Conservation (phyloP, 1,140 invertebrate species). For the Wiebesia pumilae region DNA sequence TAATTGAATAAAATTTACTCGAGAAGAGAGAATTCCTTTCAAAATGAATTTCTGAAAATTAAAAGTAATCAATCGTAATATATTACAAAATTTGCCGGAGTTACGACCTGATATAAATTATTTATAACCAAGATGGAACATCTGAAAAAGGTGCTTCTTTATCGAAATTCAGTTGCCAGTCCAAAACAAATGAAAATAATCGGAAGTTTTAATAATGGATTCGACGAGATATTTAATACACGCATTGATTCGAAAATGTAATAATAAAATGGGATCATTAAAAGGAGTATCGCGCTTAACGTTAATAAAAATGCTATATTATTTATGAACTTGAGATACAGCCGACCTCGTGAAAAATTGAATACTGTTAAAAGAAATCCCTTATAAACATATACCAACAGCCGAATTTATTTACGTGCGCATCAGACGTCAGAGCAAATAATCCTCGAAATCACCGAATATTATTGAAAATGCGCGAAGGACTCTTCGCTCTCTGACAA, state of each 20-base stretch:
- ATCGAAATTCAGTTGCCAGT: too few species aligned
- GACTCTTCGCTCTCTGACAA: slow-evolving; percentile 22
- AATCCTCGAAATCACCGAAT: slow-evolving; percentile 41
- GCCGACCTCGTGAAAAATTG: not conserved
- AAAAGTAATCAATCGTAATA: too few species aligned
- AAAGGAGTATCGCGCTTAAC: not conserved
- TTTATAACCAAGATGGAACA: too few species aligned
- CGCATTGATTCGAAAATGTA: not conserved
- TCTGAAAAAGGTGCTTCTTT: too few species aligned
- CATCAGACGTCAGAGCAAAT: slow-evolving; percentile 32
- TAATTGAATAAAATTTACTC: too few species aligned
- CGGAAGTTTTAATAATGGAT: not conserved
- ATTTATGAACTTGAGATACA: not conserved
- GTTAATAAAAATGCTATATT: not conserved
- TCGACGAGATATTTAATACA: not conserved
- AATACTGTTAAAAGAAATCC: not conserved
- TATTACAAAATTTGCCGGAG: too few species aligned
- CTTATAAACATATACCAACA: not conserved
- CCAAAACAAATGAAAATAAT: too few species aligned
- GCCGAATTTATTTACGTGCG: slow-evolving; percentile 16
- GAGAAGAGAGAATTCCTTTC: too few species aligned
- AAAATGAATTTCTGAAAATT: too few species aligned
- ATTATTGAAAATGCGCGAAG: slow-evolving; percentile 37
- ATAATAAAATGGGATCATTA: not conserved
- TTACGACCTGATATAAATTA: too few species aligned